phyloP scores from a whole-genome alignment of 2,113 vertebrate species.

The Actenoides lindsayi region DNA sequence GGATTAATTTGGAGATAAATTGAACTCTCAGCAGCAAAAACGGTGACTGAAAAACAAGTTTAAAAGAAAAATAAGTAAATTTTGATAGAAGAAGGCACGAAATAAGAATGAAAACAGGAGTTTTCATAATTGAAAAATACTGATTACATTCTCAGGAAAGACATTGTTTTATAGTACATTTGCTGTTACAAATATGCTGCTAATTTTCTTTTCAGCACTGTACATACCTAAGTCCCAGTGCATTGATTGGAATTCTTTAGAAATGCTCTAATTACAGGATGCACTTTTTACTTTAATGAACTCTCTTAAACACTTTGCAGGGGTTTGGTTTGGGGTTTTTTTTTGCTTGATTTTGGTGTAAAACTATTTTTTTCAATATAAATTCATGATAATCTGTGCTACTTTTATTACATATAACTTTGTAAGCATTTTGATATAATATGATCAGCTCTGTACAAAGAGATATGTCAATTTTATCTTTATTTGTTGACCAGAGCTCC shows the following conservation, averaged over 20 bases:
- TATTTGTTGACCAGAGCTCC: background rate
- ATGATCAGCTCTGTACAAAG: background rate
- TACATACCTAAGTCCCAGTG: background rate
- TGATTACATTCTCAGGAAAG: background rate
- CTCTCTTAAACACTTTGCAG: background rate
- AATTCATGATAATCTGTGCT: background rate
- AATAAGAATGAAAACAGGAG: background rate
- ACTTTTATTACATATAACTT: background rate
- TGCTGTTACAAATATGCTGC: background rate
- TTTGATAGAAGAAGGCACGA: background rate
- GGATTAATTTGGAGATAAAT: background rate
- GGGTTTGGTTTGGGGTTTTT: background rate
- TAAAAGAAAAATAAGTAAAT: background rate
- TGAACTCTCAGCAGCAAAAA: background rate
- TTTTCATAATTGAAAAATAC: background rate
- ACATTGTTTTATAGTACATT: background rate
- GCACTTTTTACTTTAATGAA: background rate
- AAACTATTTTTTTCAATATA: background rate
- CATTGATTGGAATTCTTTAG: background rate
- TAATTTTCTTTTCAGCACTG: background rate
- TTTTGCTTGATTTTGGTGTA: background rate
- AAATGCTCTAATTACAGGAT: background rate
- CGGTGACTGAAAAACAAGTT: background rate
- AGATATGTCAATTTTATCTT: background rate
- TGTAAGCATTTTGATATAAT: background rate